A percentile compares a stretch with the other conserved stretches of the same genome.
phyloP scores from a whole-genome alignment of 2,797 vertebrate species.

The Scolopax rusticola region DNA sequence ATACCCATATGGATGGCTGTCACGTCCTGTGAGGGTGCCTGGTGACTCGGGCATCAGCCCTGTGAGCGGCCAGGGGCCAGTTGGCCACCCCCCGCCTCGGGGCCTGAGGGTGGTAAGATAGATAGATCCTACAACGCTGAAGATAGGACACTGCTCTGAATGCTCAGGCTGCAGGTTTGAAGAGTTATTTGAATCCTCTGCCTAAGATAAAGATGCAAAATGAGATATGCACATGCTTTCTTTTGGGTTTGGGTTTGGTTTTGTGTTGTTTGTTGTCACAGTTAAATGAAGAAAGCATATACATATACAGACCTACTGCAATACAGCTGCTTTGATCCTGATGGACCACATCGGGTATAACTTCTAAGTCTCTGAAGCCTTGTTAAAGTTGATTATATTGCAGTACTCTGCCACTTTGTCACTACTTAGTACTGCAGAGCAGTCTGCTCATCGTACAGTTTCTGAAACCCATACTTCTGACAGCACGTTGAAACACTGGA shows the following conservation, averaged over 20 bases:
- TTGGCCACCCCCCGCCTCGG: no score
- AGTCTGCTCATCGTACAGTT: fast-evolving
- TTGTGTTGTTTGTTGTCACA: no score
- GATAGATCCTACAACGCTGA: fast-evolving
- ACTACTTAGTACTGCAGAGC: neutral
- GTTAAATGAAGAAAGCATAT: neutral
- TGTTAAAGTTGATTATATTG: neutral
- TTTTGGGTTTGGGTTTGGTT: no score
- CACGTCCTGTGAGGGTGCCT: fast-evolving
- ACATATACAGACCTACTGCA: neutral
- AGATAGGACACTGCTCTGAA: fast-evolving
- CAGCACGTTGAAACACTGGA: neutral
- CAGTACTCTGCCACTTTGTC: neutral
- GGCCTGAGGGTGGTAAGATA: fast-evolving
- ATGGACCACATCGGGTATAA: neutral
- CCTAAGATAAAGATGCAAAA: neutral
- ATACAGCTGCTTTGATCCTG: neutral
- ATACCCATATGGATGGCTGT: neutral
- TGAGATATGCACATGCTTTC: neutral
- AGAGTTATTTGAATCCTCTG: neutral
- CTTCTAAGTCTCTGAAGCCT: fast-evolving
- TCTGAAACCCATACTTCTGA: neutral
- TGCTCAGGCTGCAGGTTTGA: fast-evolving
- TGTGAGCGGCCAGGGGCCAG: fast-evolving
- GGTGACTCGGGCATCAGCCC: fast-evolving